These are phyloP conservation scores for Neomorphus geoffroyi DNA, from an alignment of 2,797 vertebrate genomes.

Conservation along the genomic window DNA sequence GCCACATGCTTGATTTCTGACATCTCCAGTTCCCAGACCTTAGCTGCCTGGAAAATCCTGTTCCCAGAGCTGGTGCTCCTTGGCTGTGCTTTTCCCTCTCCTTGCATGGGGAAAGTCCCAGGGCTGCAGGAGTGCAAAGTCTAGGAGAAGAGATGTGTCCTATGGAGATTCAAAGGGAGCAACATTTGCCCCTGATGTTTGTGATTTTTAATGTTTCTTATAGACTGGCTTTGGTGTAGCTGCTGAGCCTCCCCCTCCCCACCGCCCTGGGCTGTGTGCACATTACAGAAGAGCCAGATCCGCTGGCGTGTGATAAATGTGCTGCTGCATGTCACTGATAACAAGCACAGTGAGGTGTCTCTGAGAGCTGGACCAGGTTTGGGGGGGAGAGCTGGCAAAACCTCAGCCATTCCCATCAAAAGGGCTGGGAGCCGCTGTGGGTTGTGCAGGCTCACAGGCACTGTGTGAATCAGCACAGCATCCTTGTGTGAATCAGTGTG, in stretches of 20 bases:
- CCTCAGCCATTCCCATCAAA: neutral
- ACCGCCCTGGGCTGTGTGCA: neutral
- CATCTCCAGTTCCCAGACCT: neutral
- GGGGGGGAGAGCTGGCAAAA: neutral
- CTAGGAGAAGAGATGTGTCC: rapidly evolving
- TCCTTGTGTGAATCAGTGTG: rapidly evolving
- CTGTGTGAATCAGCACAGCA: neutral
- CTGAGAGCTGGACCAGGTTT: neutral
- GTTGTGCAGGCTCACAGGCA: neutral
- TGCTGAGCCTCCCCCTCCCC: neutral
- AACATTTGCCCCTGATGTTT: neutral
- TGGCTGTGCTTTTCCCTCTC: neutral
- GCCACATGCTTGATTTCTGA: neutral
- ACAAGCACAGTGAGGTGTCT: neutral
- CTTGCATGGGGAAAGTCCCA: rapidly evolving
- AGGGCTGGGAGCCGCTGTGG: rapidly evolving
- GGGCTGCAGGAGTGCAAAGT: neutral
- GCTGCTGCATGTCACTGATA: neutral
- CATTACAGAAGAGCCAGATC: neutral
- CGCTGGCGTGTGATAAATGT: rapidly evolving
- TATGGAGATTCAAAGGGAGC: neutral
- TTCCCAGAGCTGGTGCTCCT: neutral
- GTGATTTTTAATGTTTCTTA: neutral
- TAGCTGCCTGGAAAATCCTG: neutral
- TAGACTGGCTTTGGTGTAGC: neutral